phyloP scores from a whole-genome alignment of 2,888 invertebrate species.

The Agrotis segetum region DNA sequence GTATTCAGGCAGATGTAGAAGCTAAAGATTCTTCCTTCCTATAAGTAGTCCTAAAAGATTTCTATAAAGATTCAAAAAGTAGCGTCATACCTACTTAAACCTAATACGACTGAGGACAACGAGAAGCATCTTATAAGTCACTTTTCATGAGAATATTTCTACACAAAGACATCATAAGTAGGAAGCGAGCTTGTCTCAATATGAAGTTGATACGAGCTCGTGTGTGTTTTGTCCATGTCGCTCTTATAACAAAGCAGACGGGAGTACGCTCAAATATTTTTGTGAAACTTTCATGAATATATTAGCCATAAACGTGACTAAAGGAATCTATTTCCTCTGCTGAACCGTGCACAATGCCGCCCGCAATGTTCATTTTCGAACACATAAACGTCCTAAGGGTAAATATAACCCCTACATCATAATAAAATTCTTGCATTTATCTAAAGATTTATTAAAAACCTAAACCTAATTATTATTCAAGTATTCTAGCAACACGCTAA shows the following conservation, averaged over 20 bases:
- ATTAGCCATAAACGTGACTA: constrained; percentile 91
- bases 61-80: neutral
- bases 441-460: neutral
- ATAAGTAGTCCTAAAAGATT: neutral
- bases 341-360: constrained; percentile 65
- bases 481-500: constrained; percentile 56
- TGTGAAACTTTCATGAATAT: constrained; percentile 90
- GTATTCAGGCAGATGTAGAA: no score
- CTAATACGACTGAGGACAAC: constrained; percentile 29
- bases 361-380: constrained; percentile 36
- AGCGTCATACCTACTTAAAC: constrained; percentile 3
- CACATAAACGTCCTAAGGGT: constrained; percentile 32
- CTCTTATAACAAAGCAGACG: constrained; percentile 81
- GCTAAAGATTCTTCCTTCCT: neutral
- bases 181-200: constrained; percentile 70
- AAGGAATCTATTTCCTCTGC: constrained; percentile 87
- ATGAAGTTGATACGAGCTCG: constrained; percentile 72
- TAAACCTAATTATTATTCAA: constrained; percentile 55
- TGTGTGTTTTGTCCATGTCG: constrained; percentile 76
- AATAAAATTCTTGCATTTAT: no score
- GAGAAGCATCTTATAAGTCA: constrained; percentile 35
- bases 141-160: constrained; percentile 53
- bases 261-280: constrained; percentile 86
- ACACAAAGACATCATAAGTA: constrained; percentile 67
- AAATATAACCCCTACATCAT: no score